These are phyloP conservation scores for Spicauda simplicius DNA, from an alignment of 2,888 invertebrate genomes.

Conservation along the genomic window DNA sequence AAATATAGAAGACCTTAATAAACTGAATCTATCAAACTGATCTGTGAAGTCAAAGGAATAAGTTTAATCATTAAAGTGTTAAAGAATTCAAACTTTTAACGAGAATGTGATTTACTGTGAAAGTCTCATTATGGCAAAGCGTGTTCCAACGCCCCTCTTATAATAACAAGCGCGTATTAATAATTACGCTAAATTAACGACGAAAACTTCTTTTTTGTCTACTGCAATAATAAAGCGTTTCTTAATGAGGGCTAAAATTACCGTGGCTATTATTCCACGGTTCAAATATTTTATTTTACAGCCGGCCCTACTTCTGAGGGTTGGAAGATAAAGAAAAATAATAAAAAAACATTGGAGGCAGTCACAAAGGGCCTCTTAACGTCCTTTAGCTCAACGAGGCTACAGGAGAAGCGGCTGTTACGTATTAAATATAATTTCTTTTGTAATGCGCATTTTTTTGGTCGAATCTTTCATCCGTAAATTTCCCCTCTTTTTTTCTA, in stretches of 20 bases:
- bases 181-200: constrained; percentile 55
- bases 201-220: constrained; percentile 47
- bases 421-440: constrained; percentile 69
- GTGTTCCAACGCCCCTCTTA: constrained; percentile 8
- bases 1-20: not conserved
- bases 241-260: constrained; percentile 71
- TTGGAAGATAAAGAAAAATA: constrained; percentile 68
- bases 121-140: constrained; percentile 15
- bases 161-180: constrained; percentile 50
- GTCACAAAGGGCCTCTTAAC: constrained; percentile 68
- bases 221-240: constrained; percentile 55
- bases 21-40: not conserved
- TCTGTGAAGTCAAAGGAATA: not conserved
- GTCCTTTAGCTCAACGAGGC: constrained; percentile 59
- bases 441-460: constrained; percentile 51
- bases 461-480: constrained; percentile 43
- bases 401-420: constrained; percentile 58
- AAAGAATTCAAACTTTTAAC: constrained; percentile 31
- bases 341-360: constrained; percentile 62
- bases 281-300: constrained; percentile 71
- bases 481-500: constrained; percentile 37
- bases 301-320: constrained; percentile 55
- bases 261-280: constrained; percentile 72
- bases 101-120: constrained; percentile 22
- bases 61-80: constrained; percentile 19